Conservation (phyloP, 2,888 invertebrate genomes). For the Idaea biselata region DNA sequence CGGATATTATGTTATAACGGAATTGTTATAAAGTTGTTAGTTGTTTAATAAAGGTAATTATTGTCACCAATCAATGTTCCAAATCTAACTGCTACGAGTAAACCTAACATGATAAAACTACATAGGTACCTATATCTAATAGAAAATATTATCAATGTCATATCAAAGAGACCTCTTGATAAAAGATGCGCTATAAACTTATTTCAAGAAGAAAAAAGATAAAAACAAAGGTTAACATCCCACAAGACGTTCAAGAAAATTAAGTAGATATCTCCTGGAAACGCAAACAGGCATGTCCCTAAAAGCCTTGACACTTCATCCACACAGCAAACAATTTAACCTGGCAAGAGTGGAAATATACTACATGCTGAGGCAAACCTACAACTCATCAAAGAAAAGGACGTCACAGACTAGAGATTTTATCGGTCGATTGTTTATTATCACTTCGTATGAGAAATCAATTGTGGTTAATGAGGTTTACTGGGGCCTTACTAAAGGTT, state of each 20-base stretch:
- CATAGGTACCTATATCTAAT: too few species aligned
- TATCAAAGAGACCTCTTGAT: background rate
- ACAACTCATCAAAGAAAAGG: conserved; percentile 26
- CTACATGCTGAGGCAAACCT: conserved; percentile 6
- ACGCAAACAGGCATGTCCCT: background rate
- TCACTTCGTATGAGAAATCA: background rate
- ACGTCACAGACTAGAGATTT: conserved; percentile 8
- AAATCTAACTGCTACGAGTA: too few species aligned
- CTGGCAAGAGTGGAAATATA: background rate
- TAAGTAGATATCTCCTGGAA: background rate
- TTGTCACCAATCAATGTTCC: too few species aligned
- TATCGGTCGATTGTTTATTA: background rate
- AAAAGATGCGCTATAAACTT: background rate
- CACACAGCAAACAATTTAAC: background rate
- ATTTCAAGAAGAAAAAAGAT: background rate
- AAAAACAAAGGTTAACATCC: background rate
- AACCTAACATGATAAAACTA: too few species aligned
- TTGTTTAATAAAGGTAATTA: too few species aligned
- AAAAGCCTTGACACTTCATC: background rate
- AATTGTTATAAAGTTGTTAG: too few species aligned
- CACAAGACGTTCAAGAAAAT: background rate
- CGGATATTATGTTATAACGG: too few species aligned
- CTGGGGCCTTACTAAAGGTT: too few species aligned
- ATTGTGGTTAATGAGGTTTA: background rate
- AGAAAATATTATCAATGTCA: background rate